Evolutionary conservation across 2,113 vertebrate genomes (phyloP).

Genomic region (Nannobrachium achirus): DNA sequence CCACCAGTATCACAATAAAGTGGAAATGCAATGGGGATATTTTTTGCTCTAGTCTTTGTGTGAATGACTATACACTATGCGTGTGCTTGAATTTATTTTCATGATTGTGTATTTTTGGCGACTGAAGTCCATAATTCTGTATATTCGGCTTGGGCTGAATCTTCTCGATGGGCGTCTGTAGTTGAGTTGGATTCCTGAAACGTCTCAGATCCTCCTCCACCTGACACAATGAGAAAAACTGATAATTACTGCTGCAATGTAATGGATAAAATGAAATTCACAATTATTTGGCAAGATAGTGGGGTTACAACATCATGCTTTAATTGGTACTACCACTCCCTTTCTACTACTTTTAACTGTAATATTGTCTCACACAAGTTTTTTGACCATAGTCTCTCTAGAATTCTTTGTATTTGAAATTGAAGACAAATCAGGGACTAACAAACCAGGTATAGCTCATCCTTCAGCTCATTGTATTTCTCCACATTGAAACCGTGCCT

Average conservation of each 20-base stretch:
- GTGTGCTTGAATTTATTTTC: background rate
- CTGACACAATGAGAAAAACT: slow-evolving; percentile 62
- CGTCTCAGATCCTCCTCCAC: slow-evolving; percentile 84
- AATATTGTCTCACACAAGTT: too few species aligned
- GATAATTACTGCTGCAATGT: too few species aligned
- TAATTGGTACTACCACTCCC: too few species aligned
- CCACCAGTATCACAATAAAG: slow-evolving; percentile 62
- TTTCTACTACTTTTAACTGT: too few species aligned
- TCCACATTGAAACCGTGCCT: slow-evolving; percentile 84
- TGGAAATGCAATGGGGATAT: background rate
- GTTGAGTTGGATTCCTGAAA: slow-evolving; percentile 79
- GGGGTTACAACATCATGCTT: too few species aligned
- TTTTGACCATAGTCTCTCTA: too few species aligned
- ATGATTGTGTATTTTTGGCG: too few species aligned
- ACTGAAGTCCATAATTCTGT: background rate
- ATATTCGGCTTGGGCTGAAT: slow-evolving; percentile 70
- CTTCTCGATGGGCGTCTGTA: slow-evolving; percentile 82
- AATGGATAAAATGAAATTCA: too few species aligned
- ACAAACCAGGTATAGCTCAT: slow-evolving; percentile 85
- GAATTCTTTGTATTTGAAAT: too few species aligned
- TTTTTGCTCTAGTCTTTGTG: slow-evolving; percentile 13
- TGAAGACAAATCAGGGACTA: background rate
- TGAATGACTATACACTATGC: background rate
- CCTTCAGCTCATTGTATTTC: slow-evolving; percentile 88
- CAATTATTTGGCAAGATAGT: too few species aligned